Base-by-base conservation (phyloP, 2,113 vertebrate genomes). In the Epinephelus fuscoguttatus region DNA sequence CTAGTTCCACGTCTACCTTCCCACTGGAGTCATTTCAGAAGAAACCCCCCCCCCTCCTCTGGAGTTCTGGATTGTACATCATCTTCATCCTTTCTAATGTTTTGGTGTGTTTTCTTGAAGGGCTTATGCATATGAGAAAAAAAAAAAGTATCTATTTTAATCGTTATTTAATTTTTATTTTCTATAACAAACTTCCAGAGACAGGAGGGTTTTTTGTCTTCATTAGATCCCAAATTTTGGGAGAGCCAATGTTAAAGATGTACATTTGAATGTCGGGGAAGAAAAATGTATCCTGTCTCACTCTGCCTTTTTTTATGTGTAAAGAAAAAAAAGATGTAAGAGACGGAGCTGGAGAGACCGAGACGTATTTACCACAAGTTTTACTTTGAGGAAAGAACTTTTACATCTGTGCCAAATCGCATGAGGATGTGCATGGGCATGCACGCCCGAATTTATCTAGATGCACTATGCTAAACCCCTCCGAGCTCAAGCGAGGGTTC, bases 351-450 rank as follows among this genome's bases (percentile, higher is more conserved):
- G 77, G 76, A 75, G 84, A 70, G 73, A 76, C 42, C 68, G 57
- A 78, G 37, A 75, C 21, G 30, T 37, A 69, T 84, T 66, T 75
- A 84, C 82, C 69, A 55, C 15, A 4, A 84, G 78, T 84, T 89
- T 91, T 87, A 82, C 82, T 86, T 71, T 76, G 57, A 89, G 73
- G 86, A 87, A 84, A 87, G 72, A 91, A 87, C 85, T 87, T 87
- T 50, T 85, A 78, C 82, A 91, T 92, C 91, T 87, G 95, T 96
- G 95, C 95, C 95, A 96, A 95, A 94, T 89, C 67, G 92, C 90
- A 93, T 91, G 90, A 90, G 87, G 85, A 82, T 82, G 88, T 91
- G 90, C 89, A 84, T 83, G 89, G 84, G 85, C 89, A 87, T 86
- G 91, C 84, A 91, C 84, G 75, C 88, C 85, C 87, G 57, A 70